These are phyloP conservation scores for Nomada ruficornis DNA, from an alignment of 2,888 invertebrate species.

Conservation along the genomic window DNA sequence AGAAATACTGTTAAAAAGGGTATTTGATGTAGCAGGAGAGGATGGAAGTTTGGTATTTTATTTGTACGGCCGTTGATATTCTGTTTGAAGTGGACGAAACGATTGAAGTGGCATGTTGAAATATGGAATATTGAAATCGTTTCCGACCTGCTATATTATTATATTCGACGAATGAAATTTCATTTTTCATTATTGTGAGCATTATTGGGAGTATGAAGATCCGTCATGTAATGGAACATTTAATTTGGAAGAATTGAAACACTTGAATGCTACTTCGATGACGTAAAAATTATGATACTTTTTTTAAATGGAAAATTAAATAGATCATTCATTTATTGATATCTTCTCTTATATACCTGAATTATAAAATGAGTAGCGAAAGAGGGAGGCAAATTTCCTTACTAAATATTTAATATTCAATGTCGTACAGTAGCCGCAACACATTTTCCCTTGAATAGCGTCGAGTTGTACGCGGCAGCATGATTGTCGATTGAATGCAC, in stretches of 20 bases:
- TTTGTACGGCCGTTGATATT: slow-evolving; percentile 11
- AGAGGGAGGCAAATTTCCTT: no score
- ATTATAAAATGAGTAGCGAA: no score
- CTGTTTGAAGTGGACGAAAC: background rate
- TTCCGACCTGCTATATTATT: background rate
- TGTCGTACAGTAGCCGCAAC: background rate
- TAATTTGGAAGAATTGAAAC: no score
- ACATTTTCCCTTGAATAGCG: slow-evolving; percentile 23
- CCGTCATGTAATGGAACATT: no score
- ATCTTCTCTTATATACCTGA: no score
- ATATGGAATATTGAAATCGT: slow-evolving; percentile 15
- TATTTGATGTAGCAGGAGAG: background rate
- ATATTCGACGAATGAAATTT: background rate
- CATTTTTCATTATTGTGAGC: background rate
- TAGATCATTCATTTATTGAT: no score
- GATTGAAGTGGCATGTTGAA: background rate
- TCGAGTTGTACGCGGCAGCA: slow-evolving; percentile 12
- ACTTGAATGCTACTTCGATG: no score
- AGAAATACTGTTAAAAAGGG: background rate
- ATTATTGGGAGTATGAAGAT: background rate
- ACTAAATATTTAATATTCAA: background rate
- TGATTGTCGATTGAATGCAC: slow-evolving; percentile 20
- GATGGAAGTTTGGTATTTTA: background rate
- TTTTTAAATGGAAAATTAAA: no score
- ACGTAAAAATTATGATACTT: no score